Evolutionary conservation across 2,113 vertebrate genomes (phyloP).

Genomic region (Corythaeola cristata): DNA sequence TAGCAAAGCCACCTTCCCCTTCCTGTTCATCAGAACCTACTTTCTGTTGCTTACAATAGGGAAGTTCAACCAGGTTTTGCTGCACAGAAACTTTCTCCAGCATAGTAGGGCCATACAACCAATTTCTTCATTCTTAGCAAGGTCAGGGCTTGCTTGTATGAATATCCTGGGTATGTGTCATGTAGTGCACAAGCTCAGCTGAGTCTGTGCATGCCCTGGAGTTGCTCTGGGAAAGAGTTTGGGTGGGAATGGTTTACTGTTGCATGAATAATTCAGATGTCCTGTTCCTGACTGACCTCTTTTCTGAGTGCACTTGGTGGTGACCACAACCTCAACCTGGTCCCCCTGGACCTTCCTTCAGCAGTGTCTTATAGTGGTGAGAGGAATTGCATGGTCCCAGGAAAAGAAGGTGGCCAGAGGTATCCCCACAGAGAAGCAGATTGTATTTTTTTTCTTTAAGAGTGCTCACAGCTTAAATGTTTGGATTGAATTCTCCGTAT

Average conservation of each 20-base stretch:
- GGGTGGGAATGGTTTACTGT: not conserved
- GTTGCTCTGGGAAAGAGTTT: not conserved
- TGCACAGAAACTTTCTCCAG: not conserved
- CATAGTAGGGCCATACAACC: too few relatives aligned
- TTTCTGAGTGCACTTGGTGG: not conserved
- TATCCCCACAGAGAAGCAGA: not conserved
- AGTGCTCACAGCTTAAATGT: not conserved
- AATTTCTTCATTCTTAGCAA: not conserved
- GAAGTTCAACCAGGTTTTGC: not conserved
- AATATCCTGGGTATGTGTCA: not conserved
- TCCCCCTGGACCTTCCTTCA: not conserved
- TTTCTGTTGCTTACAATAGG: not conserved
- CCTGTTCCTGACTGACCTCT: not conserved
- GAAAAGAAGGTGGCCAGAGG: not conserved
- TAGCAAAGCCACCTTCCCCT: not conserved
- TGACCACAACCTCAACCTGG: not conserved
- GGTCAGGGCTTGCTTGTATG: not conserved
- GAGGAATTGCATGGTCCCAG: not conserved
- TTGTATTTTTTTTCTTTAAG: not conserved
- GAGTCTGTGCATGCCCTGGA: rapidly evolving
- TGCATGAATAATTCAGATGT: not conserved
- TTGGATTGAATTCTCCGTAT: not conserved
- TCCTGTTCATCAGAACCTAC: not conserved
- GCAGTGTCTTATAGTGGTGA: not conserved
- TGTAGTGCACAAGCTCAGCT: not conserved